These are phyloP conservation scores for Heliconius nattereri DNA, from an alignment of 1,140 invertebrate genomes.

Conservation along the genomic window DNA sequence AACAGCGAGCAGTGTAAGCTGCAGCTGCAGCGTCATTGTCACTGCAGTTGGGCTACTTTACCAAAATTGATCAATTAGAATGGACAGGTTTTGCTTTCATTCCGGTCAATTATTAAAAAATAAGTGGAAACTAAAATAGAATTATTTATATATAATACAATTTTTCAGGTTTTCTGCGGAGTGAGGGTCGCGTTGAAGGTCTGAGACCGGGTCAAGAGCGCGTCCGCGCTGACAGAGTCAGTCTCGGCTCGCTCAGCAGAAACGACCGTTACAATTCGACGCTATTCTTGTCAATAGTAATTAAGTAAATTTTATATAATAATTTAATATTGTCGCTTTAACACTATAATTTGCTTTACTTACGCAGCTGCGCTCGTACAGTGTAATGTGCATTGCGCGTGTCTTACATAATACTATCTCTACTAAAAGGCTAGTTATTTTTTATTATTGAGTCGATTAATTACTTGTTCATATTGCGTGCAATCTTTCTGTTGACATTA, in stretches of 20 bases:
- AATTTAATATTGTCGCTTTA: not conserved
- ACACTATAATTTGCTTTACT: not conserved
- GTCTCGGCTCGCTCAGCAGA: not conserved
- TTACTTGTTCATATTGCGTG: not conserved
- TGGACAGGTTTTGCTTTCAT: conserved; percentile 18
- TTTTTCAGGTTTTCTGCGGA: not conserved
- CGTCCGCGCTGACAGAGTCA: conserved; percentile 28
- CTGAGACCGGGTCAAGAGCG: conserved; percentile 31
- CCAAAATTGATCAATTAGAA: not conserved
- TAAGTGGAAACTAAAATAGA: not conserved
- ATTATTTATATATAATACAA: not conserved
- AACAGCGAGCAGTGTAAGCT: not conserved
- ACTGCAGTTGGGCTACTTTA: not conserved
- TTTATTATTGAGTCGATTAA: not conserved
- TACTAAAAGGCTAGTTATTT: not conserved
- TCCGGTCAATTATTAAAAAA: conserved; percentile 7
- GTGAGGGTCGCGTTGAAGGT: conserved; percentile 2
- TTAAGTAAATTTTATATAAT: not conserved
- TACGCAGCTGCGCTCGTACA: no score
- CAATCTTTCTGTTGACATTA: not conserved
- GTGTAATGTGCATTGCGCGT: not conserved
- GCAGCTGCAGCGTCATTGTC: not conserved
- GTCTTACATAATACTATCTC: not conserved
- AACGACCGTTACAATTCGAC: not conserved
- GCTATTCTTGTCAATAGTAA: not conserved